Conservation (phyloP, 2,888 invertebrate species). For the Podotricha telesiphe region DNA sequence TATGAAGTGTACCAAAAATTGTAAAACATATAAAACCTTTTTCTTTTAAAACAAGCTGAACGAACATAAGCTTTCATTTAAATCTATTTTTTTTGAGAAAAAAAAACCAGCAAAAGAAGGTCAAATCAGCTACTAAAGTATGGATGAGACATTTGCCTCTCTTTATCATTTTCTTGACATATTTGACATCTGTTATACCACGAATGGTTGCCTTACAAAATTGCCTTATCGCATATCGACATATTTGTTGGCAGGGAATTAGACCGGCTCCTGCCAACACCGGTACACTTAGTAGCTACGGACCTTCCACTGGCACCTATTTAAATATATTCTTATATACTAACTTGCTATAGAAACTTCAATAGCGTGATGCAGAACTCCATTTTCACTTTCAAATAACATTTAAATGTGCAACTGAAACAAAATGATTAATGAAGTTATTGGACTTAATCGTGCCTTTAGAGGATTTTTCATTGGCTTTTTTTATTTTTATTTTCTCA, state of each 20-base stretch:
- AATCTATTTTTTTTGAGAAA: background rate
- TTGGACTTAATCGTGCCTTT: no score
- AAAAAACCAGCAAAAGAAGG: conserved; percentile 63
- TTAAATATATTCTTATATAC: conserved; percentile 46
- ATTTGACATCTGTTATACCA: conserved; percentile 69
- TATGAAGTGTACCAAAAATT: no score
- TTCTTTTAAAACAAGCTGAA: background rate
- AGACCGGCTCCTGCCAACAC: conserved; percentile 75
- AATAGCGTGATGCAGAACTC: conserved; percentile 66
- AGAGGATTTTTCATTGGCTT: background rate
- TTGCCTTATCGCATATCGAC: conserved; percentile 70
- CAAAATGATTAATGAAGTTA: background rate
- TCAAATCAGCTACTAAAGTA: conserved; percentile 79
- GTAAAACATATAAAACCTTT: background rate
- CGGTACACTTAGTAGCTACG: conserved; percentile 79
- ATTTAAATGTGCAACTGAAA: background rate
- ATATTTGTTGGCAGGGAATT: conserved; percentile 74
- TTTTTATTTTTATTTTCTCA: background rate
- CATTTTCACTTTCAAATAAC: conserved; percentile 42
- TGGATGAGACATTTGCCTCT: conserved; percentile 75
- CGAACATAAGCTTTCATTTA: background rate
- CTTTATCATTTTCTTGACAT: conserved; percentile 73
- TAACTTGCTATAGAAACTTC: conserved; percentile 51
- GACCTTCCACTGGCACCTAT: conserved; percentile 58
- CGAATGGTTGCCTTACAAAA: conserved; percentile 72